Evolutionary conservation across 2,888 invertebrate species (phyloP).

Genomic region (Capitulum mitella): DNA sequence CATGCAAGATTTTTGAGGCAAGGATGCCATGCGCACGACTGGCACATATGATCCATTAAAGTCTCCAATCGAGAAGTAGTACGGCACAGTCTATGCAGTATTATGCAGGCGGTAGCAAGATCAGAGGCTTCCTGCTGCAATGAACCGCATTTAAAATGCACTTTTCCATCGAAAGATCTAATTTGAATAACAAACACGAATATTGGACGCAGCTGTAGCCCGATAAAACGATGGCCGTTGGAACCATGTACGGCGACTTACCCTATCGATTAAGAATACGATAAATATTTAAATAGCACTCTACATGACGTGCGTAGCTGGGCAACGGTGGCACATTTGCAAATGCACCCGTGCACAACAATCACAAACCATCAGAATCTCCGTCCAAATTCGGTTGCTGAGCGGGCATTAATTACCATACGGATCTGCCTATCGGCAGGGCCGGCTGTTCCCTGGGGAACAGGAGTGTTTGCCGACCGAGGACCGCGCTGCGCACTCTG

Average conservation of each 20-base stretch:
- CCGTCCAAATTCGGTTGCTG: not conserved
- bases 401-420: not conserved
- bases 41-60: not conserved
- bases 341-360: not conserved
- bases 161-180: slow-evolving; percentile 33
- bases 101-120: slow-evolving; percentile 37
- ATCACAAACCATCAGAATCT: not conserved
- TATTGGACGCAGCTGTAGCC: not conserved
- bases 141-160: slow-evolving; percentile 46
- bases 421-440: not conserved
- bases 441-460: not conserved
- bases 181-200: slow-evolving; percentile 40
- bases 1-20: no score
- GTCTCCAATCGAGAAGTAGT: not conserved
- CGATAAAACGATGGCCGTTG: not conserved
- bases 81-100: slow-evolving; percentile 36
- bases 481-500: no score
- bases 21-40: no score
- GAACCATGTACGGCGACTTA: not conserved
- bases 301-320: not conserved
- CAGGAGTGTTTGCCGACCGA: no score
- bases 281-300: slow-evolving; percentile 10
- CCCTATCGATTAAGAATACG: slow-evolving; percentile 16
- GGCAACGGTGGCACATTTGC: slow-evolving; percentile 7
- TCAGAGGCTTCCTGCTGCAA: slow-evolving; percentile 44